A percentile compares a stretch with the other conserved stretches of the same genome.
These are phyloP conservation scores for Agonopterix heracliana DNA, from an alignment of 2,888 invertebrate genomes.

Conservation along the genomic window DNA sequence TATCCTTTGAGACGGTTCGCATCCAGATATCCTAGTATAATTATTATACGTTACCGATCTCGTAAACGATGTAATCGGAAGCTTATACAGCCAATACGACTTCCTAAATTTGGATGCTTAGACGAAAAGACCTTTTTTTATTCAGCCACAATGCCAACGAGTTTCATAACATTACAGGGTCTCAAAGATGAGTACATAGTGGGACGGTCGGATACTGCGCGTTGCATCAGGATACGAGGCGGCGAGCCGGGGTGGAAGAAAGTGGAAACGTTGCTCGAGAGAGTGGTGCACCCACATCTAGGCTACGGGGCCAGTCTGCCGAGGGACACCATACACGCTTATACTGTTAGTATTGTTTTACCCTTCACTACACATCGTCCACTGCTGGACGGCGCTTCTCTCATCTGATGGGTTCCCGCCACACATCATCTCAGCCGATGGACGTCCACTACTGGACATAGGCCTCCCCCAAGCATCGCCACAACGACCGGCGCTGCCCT, in stretches of 20 bases:
- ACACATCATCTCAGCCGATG: neutral
- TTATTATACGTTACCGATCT: no score
- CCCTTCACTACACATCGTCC: conserved; percentile 2
- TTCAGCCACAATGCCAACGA: no score
- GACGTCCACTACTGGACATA: neutral
- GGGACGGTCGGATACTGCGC: conserved; percentile 31
- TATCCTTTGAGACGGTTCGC: no score
- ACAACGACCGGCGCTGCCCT: no score
- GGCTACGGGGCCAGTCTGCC: conserved; percentile 45
- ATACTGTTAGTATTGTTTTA: conserved; percentile 43
- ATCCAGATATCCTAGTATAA: no score
- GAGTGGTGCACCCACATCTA: conserved; percentile 59
- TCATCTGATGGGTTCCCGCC: neutral
- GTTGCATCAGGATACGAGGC: conserved; percentile 51
- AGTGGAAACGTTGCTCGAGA: conserved; percentile 39
- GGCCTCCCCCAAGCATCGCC: no score
- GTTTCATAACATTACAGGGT: conserved; percentile 64
- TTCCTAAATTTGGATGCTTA: no score
- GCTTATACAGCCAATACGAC: no score
- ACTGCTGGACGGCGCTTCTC: neutral
- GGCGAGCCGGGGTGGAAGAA: conserved; percentile 51
- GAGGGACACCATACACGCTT: conserved; percentile 25
- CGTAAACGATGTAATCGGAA: no score
- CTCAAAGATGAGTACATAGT: conserved; percentile 85
- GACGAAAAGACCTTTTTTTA: no score